Percentiles rank a stretch among this genome's conserved stretches.
Conservation (phyloP, 2,888 invertebrate genomes). For the Meteorus cinctellus region DNA sequence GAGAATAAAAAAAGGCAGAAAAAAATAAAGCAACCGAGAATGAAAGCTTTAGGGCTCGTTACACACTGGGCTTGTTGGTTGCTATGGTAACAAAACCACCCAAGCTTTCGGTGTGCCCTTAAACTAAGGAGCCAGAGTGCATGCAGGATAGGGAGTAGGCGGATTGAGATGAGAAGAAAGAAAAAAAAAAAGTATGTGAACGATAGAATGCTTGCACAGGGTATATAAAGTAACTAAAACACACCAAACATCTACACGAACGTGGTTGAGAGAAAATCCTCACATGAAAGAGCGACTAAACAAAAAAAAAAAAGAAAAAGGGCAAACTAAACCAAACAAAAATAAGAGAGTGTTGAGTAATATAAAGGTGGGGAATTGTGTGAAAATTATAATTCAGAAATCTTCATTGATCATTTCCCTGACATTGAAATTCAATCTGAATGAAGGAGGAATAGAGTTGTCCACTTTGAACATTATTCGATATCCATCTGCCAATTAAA, state of each 20-base stretch:
- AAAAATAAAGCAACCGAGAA: conserved; percentile 14
- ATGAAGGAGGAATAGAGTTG: too few species aligned
- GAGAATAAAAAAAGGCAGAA: conserved; percentile 33
- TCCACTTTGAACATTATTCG: background rate
- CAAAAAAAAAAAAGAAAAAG: background rate
- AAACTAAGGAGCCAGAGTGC: conserved; percentile 53
- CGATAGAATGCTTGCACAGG: background rate
- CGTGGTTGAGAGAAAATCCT: background rate
- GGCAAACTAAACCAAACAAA: background rate
- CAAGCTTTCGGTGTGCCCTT: conserved; percentile 61
- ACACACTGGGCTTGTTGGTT: conserved; percentile 63
- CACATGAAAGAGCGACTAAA: background rate
- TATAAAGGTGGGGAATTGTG: background rate
- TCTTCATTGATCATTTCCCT: too few species aligned
- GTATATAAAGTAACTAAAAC: background rate
- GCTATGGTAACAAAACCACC: conserved; percentile 64
- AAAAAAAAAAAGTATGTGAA: background rate
- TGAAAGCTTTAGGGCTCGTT: conserved; percentile 49
- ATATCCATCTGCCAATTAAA: background rate
- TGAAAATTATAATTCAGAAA: too few species aligned
- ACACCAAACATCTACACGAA: background rate
- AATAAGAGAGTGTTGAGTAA: background rate
- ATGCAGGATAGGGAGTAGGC: conserved; percentile 31
- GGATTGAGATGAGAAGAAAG: conserved; percentile 22
- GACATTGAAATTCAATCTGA: too few species aligned